A percentile compares a stretch with the other conserved stretches of the same genome.
Evolutionary conservation across 1,140 invertebrate species (phyloP).

Genomic region (Drosophila fuyamai): DNA sequence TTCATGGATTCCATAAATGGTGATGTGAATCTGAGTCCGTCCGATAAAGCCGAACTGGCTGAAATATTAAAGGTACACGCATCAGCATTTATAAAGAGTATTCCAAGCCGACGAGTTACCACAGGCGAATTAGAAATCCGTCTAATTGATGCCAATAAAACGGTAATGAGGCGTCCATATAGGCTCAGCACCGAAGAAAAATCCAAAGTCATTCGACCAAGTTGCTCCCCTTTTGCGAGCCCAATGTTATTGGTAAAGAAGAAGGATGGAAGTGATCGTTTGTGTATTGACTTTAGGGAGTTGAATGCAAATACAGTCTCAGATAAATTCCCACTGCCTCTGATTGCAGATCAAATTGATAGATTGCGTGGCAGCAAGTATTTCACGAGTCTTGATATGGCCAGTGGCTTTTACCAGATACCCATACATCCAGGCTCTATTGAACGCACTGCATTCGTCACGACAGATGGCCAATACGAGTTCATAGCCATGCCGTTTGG

Average conservation of each 20-base stretch:
- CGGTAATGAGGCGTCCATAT: slow-evolving; percentile 2
- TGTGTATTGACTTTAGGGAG: slow-evolving; percentile 14
- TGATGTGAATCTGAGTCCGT: neutral
- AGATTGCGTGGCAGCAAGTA: neutral
- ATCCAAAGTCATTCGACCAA: slow-evolving; percentile 5
- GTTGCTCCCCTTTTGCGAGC: slow-evolving; percentile 2
- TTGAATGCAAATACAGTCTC: slow-evolving; percentile 1
- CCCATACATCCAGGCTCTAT: neutral
- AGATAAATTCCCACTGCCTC: slow-evolving; percentile 8
- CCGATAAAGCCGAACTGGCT: slow-evolving; percentile 3
- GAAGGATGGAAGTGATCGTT: neutral
- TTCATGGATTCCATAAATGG: neutral
- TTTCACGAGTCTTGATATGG: neutral
- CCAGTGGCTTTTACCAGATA: neutral
- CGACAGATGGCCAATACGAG: neutral
- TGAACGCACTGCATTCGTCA: neutral
- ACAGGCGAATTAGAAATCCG: slow-evolving; percentile 20
- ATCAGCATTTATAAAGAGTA: slow-evolving; percentile 13
- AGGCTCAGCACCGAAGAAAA: neutral
- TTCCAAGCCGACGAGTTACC: slow-evolving; percentile 8
- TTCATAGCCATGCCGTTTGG: too few species aligned
- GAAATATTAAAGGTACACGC: slow-evolving; percentile 10
- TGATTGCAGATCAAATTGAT: slow-evolving; percentile 3
- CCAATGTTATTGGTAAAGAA: neutral
- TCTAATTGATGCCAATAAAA: slow-evolving; percentile 11